Evolutionary conservation across 2,888 invertebrate genomes (phyloP).

Genomic region (Thereva nobilitata): DNA sequence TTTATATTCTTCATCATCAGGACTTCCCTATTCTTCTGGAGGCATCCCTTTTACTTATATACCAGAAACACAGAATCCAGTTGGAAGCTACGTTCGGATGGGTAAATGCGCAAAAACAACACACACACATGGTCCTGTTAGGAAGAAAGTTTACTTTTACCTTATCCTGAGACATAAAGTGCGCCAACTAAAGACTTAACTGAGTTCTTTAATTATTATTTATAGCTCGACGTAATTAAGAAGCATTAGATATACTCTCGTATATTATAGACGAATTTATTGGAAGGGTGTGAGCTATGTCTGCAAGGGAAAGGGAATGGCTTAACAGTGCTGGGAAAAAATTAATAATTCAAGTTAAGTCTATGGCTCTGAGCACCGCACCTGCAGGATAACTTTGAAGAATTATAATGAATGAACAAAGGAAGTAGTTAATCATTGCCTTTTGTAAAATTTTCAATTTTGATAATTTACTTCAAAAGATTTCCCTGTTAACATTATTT

Average conservation of each 20-base stretch:
- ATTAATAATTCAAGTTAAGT: constrained; percentile 23
- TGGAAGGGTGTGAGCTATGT: not conserved
- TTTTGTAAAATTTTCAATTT: no score
- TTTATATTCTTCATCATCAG: constrained; percentile 38
- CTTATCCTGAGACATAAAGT: constrained; percentile 41
- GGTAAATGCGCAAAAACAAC: constrained; percentile 1
- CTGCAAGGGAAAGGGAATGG: not conserved
- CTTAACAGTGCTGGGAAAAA: constrained; percentile 4
- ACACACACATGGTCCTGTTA: constrained; percentile 40
- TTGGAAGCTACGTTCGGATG: not conserved
- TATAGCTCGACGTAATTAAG: constrained; percentile 46
- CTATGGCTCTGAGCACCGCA: constrained; percentile 1
- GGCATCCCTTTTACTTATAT: constrained; percentile 27
- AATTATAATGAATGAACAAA: not conserved
- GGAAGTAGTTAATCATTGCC: no score
- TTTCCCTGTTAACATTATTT: no score
- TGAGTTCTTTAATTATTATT: constrained; percentile 47
- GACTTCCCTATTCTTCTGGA: constrained; percentile 21
- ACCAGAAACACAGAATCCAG: constrained; percentile 12
- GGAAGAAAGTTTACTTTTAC: constrained; percentile 42
- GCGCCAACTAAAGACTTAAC: constrained; percentile 44
- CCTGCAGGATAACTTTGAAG: not conserved
- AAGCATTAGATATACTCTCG: constrained; percentile 36
- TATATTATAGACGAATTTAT: constrained; percentile 10
- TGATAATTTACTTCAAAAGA: no score